Conservation (phyloP, 64 coral and sea anemone species). For the Astreopora myriophthalma region DNA sequence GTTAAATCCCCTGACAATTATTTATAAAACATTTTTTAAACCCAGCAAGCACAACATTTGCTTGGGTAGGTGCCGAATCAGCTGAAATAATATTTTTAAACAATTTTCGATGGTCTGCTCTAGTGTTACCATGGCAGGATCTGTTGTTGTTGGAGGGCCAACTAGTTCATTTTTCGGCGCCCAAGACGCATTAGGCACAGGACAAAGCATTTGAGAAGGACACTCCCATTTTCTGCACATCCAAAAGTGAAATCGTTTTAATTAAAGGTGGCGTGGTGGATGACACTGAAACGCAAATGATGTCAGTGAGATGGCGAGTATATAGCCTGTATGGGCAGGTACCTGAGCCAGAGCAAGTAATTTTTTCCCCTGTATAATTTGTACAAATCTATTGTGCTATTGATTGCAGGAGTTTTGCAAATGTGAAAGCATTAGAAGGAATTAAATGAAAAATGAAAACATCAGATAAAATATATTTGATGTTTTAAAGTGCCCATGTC, state of each 20-base stretch:
- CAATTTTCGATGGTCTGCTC: constrained; percentile 30
- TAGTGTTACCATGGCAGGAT: constrained; percentile 25
- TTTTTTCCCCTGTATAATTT: not conserved
- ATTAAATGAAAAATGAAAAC: no score
- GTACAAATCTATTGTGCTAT: no score
- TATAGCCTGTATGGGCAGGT: not conserved
- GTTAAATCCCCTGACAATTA: not conserved
- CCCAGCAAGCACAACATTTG: constrained; percentile 15
- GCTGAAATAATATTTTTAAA: constrained; percentile 48
- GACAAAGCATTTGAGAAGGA: constrained; percentile 46
- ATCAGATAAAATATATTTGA: no score
- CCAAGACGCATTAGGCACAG: constrained; percentile 33
- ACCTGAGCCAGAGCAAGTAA: not conserved
- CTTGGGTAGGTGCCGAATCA: constrained; percentile 34
- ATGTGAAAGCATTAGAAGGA: no score
- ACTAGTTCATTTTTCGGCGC: constrained; percentile 39
- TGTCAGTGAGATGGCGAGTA: constrained; percentile 38
- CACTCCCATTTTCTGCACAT: constrained; percentile 34
- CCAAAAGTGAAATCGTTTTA: constrained; percentile 22
- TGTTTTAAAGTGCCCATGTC: no score
- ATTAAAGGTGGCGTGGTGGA: constrained; percentile 31
- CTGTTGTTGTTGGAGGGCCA: constrained; percentile 28
- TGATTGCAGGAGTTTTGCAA: no score
- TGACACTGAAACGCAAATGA: constrained; percentile 34
- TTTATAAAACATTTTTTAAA: not conserved